Base-by-base conservation (phyloP, 2,797 vertebrate genomes). In the Darevskia nairensis region DNA sequence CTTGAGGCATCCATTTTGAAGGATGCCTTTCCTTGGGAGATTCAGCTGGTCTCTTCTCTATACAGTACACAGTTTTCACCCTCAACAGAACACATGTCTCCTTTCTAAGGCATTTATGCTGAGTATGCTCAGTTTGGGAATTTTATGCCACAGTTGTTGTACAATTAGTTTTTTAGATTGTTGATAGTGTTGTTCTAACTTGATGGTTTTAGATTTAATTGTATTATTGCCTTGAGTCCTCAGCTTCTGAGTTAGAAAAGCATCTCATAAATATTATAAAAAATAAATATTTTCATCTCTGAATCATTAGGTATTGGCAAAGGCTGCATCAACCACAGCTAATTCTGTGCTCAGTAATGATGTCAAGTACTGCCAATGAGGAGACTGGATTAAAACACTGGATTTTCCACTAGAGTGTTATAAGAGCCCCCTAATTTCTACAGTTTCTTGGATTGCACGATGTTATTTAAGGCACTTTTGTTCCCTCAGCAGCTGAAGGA, bases 381-480 rank as follows among this genome's bases (percentile, higher is more conserved):
- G 27, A 39, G 68, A 7, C 23, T 80, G 82, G 55, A 66, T 80
- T 71, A 79, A 55, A 32, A 55, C 32, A 9, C 29, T 21, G 13
- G 21, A 32, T 50, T 46, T 71, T 7, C n/a, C 32, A 80, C 77
- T 44, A 35, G 69, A 80, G 46, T 50, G 69, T 46, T 64, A 27
- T 66, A 78, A 41, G 25, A 74, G 41, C 61, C 19, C 25, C 59
- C 55, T 61, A 61, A 88, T 88, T 84, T 84, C 66, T 84, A 61
- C 13, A 74, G 3, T 84, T 79, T 39, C 77, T 85, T 80, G 39
- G 29, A 32, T 8, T 46, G 59, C 9, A 39, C n/a, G 23, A 29
- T 75, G 19, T 80, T 80, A 72, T 80, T 80, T 35, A 84, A 74
- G 78, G 64, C 59, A 23, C 72, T 50, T 80, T 41, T 74, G n/a